Conservation (phyloP, 2,113 vertebrate genomes). For the Alouatta palliata region DNA sequence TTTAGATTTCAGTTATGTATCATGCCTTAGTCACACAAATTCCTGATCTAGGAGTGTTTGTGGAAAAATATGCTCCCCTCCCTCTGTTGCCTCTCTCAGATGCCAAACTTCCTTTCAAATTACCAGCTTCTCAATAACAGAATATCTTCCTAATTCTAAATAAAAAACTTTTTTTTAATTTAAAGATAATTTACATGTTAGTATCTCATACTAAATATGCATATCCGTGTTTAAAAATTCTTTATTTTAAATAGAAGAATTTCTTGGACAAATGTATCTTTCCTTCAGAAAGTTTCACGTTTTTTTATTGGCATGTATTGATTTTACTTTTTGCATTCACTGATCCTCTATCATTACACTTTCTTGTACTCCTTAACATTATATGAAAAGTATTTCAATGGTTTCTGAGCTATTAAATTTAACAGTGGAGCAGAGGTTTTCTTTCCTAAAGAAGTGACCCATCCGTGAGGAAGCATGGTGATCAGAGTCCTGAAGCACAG, state of each 20-base stretch:
- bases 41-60: conserved; percentile 77
- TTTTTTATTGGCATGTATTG: not conserved
- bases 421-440: not conserved
- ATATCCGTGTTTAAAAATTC: not conserved
- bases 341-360: not conserved
- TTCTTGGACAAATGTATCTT: not conserved
- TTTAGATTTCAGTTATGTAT: conserved; percentile 44
- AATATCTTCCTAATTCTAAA: not conserved
- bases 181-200: not conserved
- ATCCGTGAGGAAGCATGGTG: not conserved
- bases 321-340: not conserved
- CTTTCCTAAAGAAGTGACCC: not conserved
- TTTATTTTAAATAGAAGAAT: not conserved
- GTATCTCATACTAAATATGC: not conserved
- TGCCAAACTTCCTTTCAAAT: conserved; percentile 49
- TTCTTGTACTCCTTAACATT: not conserved
- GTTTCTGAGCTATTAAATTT: not conserved
- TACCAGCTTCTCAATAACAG: conserved; percentile 7
- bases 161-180: not conserved
- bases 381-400: not conserved
- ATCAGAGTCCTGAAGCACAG: not conserved
- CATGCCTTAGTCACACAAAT: conserved; percentile 69
- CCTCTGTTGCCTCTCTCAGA: conserved; percentile 36
- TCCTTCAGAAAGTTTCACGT: not conserved
- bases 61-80: conserved; percentile 66